phyloP scores from a whole-genome alignment of 2,797 vertebrate genomes.

The Paramormyrops hopkinsi region DNA sequence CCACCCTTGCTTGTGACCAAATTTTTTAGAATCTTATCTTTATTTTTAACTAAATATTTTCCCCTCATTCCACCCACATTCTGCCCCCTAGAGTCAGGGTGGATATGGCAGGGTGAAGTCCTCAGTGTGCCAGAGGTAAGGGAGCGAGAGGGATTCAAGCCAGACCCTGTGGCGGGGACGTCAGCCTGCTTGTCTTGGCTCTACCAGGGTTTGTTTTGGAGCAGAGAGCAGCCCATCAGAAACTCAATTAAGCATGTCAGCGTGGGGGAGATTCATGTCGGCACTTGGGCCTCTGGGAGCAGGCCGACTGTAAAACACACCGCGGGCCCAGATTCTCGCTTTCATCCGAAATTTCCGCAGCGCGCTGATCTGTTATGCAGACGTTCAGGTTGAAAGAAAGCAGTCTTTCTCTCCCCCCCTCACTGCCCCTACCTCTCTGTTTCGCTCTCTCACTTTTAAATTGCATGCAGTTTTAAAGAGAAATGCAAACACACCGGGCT shows the following conservation, averaged over 20 bases:
- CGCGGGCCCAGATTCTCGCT: background rate
- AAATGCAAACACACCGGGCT: constrained; percentile 27
- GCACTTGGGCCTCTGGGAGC: constrained; percentile 26
- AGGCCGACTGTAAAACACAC: constrained; percentile 18
- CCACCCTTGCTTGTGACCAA: background rate
- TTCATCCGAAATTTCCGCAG: constrained; percentile 13
- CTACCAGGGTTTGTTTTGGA: constrained; percentile 33
- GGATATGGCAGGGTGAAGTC: background rate
- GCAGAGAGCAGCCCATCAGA: constrained; percentile 23
- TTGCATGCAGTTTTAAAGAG: constrained; percentile 22
- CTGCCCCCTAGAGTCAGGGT: background rate
- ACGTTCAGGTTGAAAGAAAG: constrained; percentile 15
- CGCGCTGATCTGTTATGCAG: constrained; percentile 21
- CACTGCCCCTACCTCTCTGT: background rate
- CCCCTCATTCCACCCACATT: background rate
- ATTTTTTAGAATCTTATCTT: background rate
- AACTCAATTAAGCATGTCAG: constrained; percentile 36
- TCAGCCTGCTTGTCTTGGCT: constrained; percentile 37
- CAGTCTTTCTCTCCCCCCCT: constrained; percentile 1
- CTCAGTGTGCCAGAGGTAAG: constrained; percentile 10
- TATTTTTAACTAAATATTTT: background rate
- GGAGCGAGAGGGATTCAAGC: background rate
- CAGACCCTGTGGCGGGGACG: background rate
- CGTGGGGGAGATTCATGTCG: constrained; percentile 28
- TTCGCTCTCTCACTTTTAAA: constrained; percentile 15